Evolutionary conservation across 2,888 invertebrate species (phyloP).

Genomic region (Pantelozetes paolii): DNA sequence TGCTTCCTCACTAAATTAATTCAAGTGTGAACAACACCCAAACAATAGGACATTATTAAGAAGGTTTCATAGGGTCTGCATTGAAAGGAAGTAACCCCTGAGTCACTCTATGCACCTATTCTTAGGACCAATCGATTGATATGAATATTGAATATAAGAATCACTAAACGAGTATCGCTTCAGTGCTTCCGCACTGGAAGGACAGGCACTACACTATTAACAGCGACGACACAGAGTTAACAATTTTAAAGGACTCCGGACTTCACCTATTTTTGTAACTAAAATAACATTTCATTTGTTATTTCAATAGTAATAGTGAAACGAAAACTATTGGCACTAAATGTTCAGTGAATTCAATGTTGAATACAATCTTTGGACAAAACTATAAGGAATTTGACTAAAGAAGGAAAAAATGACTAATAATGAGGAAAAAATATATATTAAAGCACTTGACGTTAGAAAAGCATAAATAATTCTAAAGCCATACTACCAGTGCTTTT

Average conservation of each 20-base stretch:
- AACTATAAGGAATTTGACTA: not conserved
- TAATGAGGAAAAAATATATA: not conserved
- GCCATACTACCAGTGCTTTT: not conserved
- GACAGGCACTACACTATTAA: not conserved
- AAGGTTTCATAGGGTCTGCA: conserved; percentile 24
- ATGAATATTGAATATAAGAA: conserved; percentile 33
- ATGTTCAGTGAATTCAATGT: not conserved
- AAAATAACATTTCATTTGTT: conserved; percentile 28
- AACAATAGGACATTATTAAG: conserved; percentile 32
- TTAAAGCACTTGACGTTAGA: not conserved
- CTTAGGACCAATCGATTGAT: conserved; percentile 32
- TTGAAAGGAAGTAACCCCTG: conserved; percentile 28
- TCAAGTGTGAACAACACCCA: conserved; percentile 25
- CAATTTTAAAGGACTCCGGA: conserved; percentile 16
- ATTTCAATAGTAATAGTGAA: not conserved
- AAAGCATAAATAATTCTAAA: not conserved
- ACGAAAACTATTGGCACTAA: conserved; percentile 8
- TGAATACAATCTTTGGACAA: not conserved
- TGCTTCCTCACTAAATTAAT: conserved; percentile 28
- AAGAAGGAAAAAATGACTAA: not conserved
- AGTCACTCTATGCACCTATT: conserved; percentile 31
- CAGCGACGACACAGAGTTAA: conserved; percentile 21
- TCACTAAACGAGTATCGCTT: conserved; percentile 34
- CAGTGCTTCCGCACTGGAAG: conserved; percentile 11
- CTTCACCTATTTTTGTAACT: not conserved